Evolutionary conservation across 1,140 invertebrate genomes (phyloP), one percentile per base, ranked within the genome.

Genomic region (Oryctes rhinoceros): DNA sequence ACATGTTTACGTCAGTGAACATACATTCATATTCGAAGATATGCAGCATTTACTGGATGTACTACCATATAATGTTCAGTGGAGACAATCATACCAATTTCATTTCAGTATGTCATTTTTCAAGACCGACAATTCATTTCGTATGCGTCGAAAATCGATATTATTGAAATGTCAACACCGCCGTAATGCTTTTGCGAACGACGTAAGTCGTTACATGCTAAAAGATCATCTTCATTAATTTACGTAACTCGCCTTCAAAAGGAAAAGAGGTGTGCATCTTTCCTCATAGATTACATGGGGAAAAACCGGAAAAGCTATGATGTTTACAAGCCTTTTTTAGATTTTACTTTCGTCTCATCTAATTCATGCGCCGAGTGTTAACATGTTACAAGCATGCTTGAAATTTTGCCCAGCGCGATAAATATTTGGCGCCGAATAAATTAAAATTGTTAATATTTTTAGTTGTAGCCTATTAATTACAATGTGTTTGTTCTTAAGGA

Each of bases 231-330:
- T 67, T 67, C 5, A 67, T 67, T 67, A 67, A 24, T 10, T 67
- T 67, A 30, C 24, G 24, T 67, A 67, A 67, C n/a, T 4, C 3
- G n/a, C 24, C 62, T 11, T 30, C 10, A 20, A 67, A 24, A 67
- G 62, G 18, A 67, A 67, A 67, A 67, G 62, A 20, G 62, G 10
- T 20, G 0, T 24, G 3, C 24, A 5, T 67, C 24, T 67, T 65
- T 53, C 13, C 24, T 67, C 62, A 20, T 15, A 67, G 24, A 30
- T 30, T n/a, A n/a, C n/a, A n/a, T 30, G 62, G 62, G 3, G 62
- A 67, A 67, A 67, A 30, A 9, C 62, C 62, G 62, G 62, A 67
- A 67, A 67, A 18, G 62, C n/a, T 18, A 67, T 67, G 62, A 67
- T 3, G n/a, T 67, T 13, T 67, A 67, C 2, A 20, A 67, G n/a